Conservation (phyloP, 1,140 invertebrate genomes). For the Mylabris phalerata region DNA sequence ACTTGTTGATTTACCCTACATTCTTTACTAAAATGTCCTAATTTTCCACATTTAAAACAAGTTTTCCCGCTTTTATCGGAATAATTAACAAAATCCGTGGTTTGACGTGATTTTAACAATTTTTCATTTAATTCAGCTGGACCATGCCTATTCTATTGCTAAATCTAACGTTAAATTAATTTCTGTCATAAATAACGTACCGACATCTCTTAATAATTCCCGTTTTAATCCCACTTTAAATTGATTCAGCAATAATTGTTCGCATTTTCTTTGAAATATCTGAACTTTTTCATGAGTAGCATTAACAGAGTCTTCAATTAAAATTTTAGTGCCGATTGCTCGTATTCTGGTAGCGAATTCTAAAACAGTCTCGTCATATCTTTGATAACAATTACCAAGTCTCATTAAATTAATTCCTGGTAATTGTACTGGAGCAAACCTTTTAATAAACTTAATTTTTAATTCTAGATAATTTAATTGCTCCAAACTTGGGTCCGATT, state of each 20-base stretch:
- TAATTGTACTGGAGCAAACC: not conserved
- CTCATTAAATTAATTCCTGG: not conserved
- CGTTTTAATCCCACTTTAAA: not conserved
- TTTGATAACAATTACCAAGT: not conserved
- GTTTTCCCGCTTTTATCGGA: not conserved
- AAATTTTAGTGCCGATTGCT: not conserved
- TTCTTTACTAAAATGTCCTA: not conserved
- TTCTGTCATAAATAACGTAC: not conserved
- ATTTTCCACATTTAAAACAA: not conserved
- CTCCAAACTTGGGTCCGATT: not conserved
- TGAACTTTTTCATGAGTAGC: not conserved
- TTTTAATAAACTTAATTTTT: not conserved
- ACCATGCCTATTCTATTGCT: not conserved
- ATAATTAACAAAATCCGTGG: not conserved
- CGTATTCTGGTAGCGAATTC: not conserved
- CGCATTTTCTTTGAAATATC: not conserved
- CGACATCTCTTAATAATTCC: not conserved
- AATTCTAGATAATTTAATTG: not conserved
- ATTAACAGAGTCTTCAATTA: not conserved
- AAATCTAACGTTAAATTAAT: not conserved
- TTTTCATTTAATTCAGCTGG: not conserved
- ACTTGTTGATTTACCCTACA: not conserved
- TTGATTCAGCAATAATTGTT: not conserved
- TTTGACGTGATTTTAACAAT: not conserved
- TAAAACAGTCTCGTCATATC: not conserved